phyloP scores from a whole-genome alignment of 2,888 invertebrate species.

The Gandaritis pyraliata region DNA sequence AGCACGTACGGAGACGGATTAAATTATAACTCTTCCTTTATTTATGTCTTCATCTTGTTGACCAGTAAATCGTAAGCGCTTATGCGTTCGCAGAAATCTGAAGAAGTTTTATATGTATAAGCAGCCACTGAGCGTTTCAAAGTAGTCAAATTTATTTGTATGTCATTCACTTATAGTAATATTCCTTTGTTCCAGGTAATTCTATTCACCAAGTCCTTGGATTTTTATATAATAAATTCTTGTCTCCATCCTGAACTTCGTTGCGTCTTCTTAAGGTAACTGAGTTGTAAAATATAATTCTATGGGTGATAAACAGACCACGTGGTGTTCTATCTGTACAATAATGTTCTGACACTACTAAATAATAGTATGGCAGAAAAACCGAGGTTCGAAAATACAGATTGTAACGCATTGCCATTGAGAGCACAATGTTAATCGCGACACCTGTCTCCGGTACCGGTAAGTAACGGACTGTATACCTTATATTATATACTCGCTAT shows the following conservation, averaged over 20 bases:
- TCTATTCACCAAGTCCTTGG: slow-evolving; percentile 17
- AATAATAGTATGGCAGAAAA: background rate
- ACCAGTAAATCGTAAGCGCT: slow-evolving; percentile 13
- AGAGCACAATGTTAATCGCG: slow-evolving; percentile 33
- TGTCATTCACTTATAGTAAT: slow-evolving; percentile 35
- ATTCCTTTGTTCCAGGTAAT: slow-evolving; percentile 43
- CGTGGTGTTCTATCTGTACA: no score
- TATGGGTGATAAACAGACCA: no score
- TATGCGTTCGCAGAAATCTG: slow-evolving; percentile 20
- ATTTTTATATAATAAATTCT: background rate
- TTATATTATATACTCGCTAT: slow-evolving; percentile 26
- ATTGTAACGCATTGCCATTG: slow-evolving; percentile 29
- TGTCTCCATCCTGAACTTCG: no score
- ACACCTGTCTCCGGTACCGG: slow-evolving; percentile 60
- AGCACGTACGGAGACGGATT: slow-evolving; percentile 47
- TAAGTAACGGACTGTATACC: slow-evolving; percentile 66
- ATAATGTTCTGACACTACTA: no score
- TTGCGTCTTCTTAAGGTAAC: background rate
- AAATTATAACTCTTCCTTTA: slow-evolving; percentile 17
- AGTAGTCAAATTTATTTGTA: slow-evolving; percentile 25
- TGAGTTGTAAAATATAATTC: background rate
- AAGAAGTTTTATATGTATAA: slow-evolving; percentile 13
- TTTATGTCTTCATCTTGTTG: slow-evolving; percentile 16
- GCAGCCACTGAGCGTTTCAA: slow-evolving; percentile 16
- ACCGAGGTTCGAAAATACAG: slow-evolving; percentile 23